A percentile compares a stretch with the other conserved stretches of the same genome.
Evolutionary conservation across 2,797 vertebrate species (phyloP).

Genomic region (Poeciliopsis paucimaculata): DNA sequence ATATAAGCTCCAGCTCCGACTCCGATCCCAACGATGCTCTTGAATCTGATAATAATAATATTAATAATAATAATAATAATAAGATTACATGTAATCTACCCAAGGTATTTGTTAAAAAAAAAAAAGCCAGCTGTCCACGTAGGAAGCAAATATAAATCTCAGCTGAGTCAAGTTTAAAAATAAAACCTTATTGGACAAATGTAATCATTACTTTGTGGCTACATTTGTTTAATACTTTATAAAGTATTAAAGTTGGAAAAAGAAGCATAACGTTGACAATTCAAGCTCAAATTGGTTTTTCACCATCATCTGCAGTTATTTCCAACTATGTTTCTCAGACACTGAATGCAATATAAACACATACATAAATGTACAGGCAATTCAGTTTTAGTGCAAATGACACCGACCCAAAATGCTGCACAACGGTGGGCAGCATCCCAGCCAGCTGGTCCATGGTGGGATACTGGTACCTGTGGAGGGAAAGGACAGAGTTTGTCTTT

Average conservation of each 20-base stretch:
- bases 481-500: not conserved
- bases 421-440: constrained; percentile 93
- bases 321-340: not conserved
- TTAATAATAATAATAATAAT: not conserved
- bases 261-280: not conserved
- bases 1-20: constrained; percentile 96
- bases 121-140: not conserved
- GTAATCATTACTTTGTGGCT: not conserved
- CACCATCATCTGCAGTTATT: not conserved
- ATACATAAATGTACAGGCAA: not conserved
- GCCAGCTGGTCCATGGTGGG: constrained; percentile 98
- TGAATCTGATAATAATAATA: constrained; percentile 83
- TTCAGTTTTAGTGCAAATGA: constrained; percentile 1
- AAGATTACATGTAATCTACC: not conserved
- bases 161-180: not conserved
- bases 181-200: not conserved
- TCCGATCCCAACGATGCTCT: constrained; percentile 94
- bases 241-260: not conserved
- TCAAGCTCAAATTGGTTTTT: not conserved
- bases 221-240: not conserved
- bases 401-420: constrained; percentile 93
- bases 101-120: not conserved
- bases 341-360: not conserved
- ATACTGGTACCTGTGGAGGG: constrained; percentile 89
- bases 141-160: not conserved